Evolutionary conservation across 2,888 invertebrate genomes (phyloP), one percentile per base, ranked within the genome.

Genomic region (Trichopoda pennipes): DNA sequence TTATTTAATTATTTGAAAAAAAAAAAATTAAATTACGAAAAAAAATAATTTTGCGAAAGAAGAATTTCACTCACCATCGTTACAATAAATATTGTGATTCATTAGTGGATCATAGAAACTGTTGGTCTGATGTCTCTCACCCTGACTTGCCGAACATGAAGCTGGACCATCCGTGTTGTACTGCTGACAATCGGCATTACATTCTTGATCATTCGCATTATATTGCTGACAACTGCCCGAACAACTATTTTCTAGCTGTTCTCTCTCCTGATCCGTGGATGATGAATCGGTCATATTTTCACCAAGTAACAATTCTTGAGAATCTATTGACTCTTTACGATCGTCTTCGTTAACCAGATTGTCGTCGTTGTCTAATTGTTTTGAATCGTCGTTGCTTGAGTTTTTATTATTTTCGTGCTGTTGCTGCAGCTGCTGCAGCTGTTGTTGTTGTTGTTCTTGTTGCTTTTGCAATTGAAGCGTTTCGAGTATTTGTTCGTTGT

Each of bases 41-140:
- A n/a, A n/a, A n/a, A n/a, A n/a, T n/a, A 2, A 38, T 38, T 2
- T 32, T 32, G 32, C 32, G 9, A 38, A 38, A 38, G n/a, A n/a
- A 44, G 3, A 1, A 16, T n/a, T 44, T 6, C n/a, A 38, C 85
- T 85, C 58, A 89, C 90, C 85, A 60, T 87, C 87, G 51, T 84
- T 85, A 73, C 86, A 87, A 53, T 87, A 88, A 49, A 85, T 85
- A 60, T 86, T 86, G 60, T 85, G 90, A 83, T 89, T 89, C 78
- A 90, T 86, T n/a, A 90, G 84, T 0, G 90, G 90, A 87, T 90
- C 90, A 82, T 88, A 90, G 63, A 90, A 91, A 74, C 87, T 86
- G 49, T 87, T 86, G 14, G 84, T 63, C 85, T 86, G 72, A 44
- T 80, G 72, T 38, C 77, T 32, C 10, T 85, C 83, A 56, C 79